Conservation (phyloP, 2,888 invertebrate genomes). For the Paralinhomoeus sp. region DNA sequence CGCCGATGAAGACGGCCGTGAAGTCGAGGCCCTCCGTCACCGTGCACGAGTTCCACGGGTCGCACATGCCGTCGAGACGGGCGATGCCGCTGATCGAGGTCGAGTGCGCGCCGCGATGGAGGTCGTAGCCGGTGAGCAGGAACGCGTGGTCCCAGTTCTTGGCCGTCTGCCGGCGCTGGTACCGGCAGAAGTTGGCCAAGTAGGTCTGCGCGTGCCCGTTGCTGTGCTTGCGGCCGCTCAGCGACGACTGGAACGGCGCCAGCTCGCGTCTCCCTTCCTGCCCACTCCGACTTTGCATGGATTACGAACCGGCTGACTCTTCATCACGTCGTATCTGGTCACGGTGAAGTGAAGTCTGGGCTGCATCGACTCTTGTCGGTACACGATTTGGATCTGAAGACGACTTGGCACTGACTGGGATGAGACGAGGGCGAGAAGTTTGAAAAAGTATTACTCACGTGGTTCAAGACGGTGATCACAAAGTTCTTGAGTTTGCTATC, state of each 20-base stretch:
- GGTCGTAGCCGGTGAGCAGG: constrained; percentile 12
- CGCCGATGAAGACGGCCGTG: constrained; percentile 24
- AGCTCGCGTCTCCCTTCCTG: too few relatives aligned
- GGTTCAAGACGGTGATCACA: constrained; percentile 22
- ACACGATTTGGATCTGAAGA: constrained; percentile 23
- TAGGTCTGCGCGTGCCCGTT: constrained; percentile 23
- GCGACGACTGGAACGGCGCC: background rate
- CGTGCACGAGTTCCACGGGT: constrained; percentile 21
- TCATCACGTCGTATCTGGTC: constrained; percentile 22
- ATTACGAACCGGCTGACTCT: constrained; percentile 17
- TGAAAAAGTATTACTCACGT: constrained; percentile 6
- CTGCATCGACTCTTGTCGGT: constrained; percentile 21
- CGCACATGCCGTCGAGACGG: constrained; percentile 23
- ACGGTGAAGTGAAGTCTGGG: constrained; percentile 21
- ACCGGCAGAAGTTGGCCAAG: constrained; percentile 21
- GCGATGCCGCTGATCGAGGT: constrained; percentile 17
- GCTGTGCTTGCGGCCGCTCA: constrained; percentile 8
- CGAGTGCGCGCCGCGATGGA: background rate
- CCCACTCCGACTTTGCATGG: background rate
- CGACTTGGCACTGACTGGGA: background rate
- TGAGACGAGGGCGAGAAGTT: background rate
- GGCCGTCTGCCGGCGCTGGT: constrained; percentile 17
- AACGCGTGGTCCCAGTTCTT: constrained; percentile 25
- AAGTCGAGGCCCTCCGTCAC: constrained; percentile 18
- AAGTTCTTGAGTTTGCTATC: constrained; percentile 18